phyloP scores from a whole-genome alignment of 2,888 invertebrate genomes.

The Lasioglossum morio region DNA sequence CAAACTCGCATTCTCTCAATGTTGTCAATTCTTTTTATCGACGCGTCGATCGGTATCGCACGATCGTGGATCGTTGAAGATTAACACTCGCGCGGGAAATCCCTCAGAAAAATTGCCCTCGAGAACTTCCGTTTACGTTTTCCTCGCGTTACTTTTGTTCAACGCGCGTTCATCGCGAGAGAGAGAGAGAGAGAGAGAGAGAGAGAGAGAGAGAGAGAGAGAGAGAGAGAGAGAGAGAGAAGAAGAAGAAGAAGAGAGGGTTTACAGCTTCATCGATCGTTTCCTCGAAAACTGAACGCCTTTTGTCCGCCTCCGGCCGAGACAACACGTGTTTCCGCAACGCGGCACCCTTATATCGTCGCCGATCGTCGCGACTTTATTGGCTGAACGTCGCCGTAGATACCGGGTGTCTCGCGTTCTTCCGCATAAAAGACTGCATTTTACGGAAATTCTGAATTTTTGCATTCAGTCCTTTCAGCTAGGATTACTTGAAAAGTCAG shows the following conservation, averaged over 20 bases:
- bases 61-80: background rate
- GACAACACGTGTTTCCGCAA: slow-evolving; percentile 47
- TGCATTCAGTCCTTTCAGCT: background rate
- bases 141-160: slow-evolving; percentile 24
- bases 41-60: background rate
- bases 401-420: background rate
- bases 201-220: background rate
- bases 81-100: background rate
- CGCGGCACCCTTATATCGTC: slow-evolving; percentile 13
- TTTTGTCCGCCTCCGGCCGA: slow-evolving; percentile 11
- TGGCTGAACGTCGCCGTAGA: background rate
- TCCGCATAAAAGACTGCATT: background rate
- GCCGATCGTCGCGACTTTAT: slow-evolving; percentile 30
- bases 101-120: background rate
- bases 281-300: slow-evolving; percentile 26
- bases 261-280: slow-evolving; percentile 50
- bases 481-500: background rate
- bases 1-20: too few relatives aligned
- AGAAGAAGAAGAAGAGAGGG: too few relatives aligned
- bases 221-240: too few relatives aligned
- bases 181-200: background rate
- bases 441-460: background rate
- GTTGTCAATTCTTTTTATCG: background rate
- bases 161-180: slow-evolving; percentile 5
- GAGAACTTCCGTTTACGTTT: background rate